Base-by-base conservation (phyloP, 2,888 invertebrate species). In the Ophioninae sp. region DNA sequence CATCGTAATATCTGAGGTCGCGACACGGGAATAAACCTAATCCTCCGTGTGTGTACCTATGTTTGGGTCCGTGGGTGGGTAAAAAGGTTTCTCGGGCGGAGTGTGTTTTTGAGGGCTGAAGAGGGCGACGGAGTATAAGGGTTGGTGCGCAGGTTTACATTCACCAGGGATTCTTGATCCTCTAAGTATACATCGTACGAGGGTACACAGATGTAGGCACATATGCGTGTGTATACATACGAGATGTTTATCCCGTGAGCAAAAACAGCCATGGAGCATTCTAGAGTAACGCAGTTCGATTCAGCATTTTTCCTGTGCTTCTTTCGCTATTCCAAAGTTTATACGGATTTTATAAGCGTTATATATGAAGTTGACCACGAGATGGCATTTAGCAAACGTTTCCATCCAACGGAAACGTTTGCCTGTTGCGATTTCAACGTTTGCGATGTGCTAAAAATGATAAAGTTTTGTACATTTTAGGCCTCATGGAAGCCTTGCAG, bases 21-120 rank as follows among this genome's bases (percentile, higher is more conserved):
- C 69, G 59, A 80, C 69, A 58, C 80, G 80, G 69, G 77, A 80
- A 83, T 80, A 83, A 83, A 80, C 76, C 73, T 23, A 69, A 73
- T 73, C 73, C 22, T 71, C 64, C 61, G 41, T 39, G 56, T 39
- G 20, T 3, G 1, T 44, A 59, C n/a, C n/a, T 51, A 51, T 41
- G 0, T 13, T 7, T 20, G 44, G 44, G 44, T 44, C 13, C 10
- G 65, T 58, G 30, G 22, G 41, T 23, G 6, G 10, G 44, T 44
- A 56, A 44, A 17, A 9, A 68, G 37, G n/a, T n/a, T n/a, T n/a
- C 69, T 51, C 23, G 39, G 64, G 51, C 56, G 72, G 56, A 63
- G 17, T 56, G 73, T 80, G 68, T 80, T 80, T 69, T 80, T 80
- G 41, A 39, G 17, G 13, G 17, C 23, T 37, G 10, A 44, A 44